phyloP scores from a whole-genome alignment of 2,888 invertebrate species.

The Agrotis segetum region DNA sequence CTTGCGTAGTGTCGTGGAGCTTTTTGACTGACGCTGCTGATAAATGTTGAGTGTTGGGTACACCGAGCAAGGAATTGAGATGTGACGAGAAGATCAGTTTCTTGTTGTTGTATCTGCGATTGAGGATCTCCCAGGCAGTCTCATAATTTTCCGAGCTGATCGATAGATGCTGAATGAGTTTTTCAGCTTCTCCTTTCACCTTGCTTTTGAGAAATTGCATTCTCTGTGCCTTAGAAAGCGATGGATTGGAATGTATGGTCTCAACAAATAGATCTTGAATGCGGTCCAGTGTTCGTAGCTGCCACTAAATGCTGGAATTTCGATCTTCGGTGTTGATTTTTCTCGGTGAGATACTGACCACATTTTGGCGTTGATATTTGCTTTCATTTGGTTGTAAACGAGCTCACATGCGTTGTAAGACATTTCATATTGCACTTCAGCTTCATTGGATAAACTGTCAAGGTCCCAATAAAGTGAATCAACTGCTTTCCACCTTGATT shows the following conservation, averaged over 20 bases:
- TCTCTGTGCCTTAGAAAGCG: background rate
- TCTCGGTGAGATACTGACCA: too few relatives aligned
- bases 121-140: background rate
- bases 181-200: background rate
- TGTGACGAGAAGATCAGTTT: background rate
- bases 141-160: background rate
- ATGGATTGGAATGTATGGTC: background rate
- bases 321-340: too few relatives aligned
- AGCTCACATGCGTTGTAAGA: too few relatives aligned
- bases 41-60: background rate
- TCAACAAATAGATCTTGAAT: slow-evolving; percentile 6
- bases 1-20: background rate
- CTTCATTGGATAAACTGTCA: background rate
- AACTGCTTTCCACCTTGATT: background rate
- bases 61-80: background rate
- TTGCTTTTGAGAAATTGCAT: slow-evolving; percentile 6
- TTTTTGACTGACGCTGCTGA: slow-evolving; percentile 4
- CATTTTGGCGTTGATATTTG: too few relatives aligned
- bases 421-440: too few relatives aligned
- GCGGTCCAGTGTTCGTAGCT: slow-evolving; percentile 3
- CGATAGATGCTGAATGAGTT: slow-evolving; percentile 5
- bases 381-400: too few relatives aligned
- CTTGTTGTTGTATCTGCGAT: background rate
- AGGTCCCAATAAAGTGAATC: background rate
- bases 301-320: too few relatives aligned